Conservation (phyloP, 2,113 vertebrate genomes). For the Empidonax alnorum region DNA sequence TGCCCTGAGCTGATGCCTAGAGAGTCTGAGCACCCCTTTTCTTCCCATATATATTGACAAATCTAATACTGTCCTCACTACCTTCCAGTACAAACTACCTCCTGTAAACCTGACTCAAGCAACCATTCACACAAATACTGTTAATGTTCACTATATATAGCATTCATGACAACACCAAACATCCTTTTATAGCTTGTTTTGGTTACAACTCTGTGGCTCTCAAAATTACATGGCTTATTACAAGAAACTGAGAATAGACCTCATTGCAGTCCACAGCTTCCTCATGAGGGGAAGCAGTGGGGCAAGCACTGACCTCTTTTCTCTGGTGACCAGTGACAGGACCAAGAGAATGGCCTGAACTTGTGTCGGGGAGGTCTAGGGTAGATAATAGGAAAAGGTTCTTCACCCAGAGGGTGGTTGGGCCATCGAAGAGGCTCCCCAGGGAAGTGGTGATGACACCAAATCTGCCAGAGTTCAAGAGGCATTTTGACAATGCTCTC, state of each 20-base stretch:
- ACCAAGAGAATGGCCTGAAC: rapidly evolving
- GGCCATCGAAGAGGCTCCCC: neutral
- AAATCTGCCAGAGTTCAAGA: neutral
- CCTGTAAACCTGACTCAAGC: neutral
- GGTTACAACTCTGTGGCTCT: neutral
- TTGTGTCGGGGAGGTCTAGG: neutral
- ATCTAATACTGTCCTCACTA: neutral
- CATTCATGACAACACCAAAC: neutral
- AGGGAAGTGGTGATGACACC: neutral
- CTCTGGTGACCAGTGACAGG: neutral
- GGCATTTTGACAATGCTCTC: neutral
- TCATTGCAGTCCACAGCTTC: neutral
- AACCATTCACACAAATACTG: neutral
- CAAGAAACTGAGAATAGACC: neutral
- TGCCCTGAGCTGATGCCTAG: neutral
- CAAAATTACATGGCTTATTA: neutral
- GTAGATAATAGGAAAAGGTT: neutral
- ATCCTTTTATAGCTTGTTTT: neutral
- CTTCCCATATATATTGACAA: neutral
- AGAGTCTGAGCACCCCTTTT: neutral
- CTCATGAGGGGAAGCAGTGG: rapidly evolving
- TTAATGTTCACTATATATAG: neutral
- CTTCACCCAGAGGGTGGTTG: rapidly evolving
- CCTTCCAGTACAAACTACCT: neutral
- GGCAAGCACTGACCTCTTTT: neutral